Evolutionary conservation across 2,113 vertebrate genomes (phyloP).

Genomic region (Piaya cayana): DNA sequence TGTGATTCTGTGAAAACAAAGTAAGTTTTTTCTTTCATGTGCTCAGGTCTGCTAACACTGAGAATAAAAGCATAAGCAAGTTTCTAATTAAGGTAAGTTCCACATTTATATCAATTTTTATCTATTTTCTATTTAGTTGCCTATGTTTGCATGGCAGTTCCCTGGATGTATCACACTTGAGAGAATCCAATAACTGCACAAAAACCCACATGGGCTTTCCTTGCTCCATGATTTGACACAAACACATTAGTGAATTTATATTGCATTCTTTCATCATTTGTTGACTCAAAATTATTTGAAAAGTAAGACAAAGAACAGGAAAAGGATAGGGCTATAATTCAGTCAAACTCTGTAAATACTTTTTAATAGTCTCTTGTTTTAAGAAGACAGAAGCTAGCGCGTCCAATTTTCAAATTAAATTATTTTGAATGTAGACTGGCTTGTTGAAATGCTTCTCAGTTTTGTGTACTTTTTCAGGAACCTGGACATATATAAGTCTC

Average conservation of each 20-base stretch:
- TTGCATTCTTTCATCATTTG: too few species aligned
- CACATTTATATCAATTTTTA: accelerated
- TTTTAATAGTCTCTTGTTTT: neutral
- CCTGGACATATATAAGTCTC: too few species aligned
- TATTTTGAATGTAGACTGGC: neutral
- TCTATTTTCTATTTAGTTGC: neutral
- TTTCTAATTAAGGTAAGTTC: neutral
- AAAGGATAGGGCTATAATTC: neutral
- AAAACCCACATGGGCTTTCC: neutral
- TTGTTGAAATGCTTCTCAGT: neutral
- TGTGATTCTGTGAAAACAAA: too few species aligned
- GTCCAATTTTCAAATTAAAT: neutral
- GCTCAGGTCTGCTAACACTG: neutral
- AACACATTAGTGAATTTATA: too few species aligned
- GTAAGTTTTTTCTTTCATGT: neutral
- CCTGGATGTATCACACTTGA: neutral
- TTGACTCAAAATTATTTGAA: too few species aligned
- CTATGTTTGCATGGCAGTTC: accelerated
- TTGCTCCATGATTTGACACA: too few species aligned
- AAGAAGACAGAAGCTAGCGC: neutral
- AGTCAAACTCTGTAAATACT: neutral
- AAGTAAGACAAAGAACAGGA: too few species aligned
- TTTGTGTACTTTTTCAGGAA: neutral
- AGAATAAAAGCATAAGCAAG: neutral
- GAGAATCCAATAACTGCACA: neutral